A percentile compares a stretch with the other conserved stretches of the same genome.
These are phyloP conservation scores for Tenualosa thibaudeaui DNA, from an alignment of 2,797 vertebrate species.

Conservation along the genomic window DNA sequence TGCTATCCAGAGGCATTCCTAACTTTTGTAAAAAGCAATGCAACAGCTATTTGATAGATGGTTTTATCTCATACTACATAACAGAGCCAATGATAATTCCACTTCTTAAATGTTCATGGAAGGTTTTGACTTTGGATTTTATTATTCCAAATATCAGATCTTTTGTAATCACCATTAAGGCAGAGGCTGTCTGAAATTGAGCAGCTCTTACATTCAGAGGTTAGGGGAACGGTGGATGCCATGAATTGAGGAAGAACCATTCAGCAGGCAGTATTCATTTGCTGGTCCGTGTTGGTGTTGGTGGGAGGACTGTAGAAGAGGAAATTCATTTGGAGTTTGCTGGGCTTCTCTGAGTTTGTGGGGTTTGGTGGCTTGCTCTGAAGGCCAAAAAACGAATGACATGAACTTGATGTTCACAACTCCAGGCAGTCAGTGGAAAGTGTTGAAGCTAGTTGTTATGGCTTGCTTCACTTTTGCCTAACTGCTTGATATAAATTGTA, in stretches of 20 bases:
- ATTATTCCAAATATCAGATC: background rate
- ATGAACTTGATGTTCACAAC: background rate
- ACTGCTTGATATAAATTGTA: too few species aligned
- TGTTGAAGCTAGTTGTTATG: background rate
- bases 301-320: background rate
- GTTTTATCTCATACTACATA: too few species aligned
- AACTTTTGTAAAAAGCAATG: too few species aligned
- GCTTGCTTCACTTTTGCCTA: too few species aligned
- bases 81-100: background rate
- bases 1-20: too few species aligned
- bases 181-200: background rate
- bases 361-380: too few species aligned
- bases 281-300: background rate
- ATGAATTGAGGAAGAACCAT: background rate
- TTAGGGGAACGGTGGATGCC: background rate
- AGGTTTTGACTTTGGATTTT: background rate
- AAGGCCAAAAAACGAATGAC: background rate
- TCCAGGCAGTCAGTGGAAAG: background rate
- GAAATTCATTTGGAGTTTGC: background rate
- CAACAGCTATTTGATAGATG: too few species aligned
- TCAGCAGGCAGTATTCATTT: background rate
- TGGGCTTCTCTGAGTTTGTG: background rate
- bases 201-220: too few species aligned
- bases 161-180: background rate
- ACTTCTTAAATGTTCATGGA: background rate